phyloP scores from a whole-genome alignment of 2,888 invertebrate species.

The Hipparchia semele region DNA sequence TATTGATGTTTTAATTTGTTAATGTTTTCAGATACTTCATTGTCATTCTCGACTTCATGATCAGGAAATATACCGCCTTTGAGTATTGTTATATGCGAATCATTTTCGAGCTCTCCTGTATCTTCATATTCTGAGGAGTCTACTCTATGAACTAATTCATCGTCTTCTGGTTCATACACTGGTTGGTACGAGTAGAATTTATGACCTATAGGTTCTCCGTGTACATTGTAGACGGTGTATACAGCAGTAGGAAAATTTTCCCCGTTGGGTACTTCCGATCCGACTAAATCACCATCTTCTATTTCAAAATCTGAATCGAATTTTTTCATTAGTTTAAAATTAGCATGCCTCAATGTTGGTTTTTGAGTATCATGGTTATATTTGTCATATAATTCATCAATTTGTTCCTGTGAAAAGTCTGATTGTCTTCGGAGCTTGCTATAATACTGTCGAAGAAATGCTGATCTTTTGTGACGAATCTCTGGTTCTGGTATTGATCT shows the following conservation, averaged over 20 bases:
- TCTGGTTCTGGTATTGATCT: slow-evolving; percentile 79
- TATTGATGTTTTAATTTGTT: slow-evolving; percentile 75
- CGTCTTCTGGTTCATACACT: slow-evolving; percentile 75
- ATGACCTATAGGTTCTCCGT: slow-evolving; percentile 78
- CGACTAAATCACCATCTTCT: slow-evolving; percentile 55
- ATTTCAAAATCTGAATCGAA: slow-evolving; percentile 63
- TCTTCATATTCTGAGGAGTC: slow-evolving; percentile 65
- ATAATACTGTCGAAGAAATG: slow-evolving; percentile 73
- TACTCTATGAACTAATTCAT: slow-evolving; percentile 60
- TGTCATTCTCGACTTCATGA: slow-evolving; percentile 45
- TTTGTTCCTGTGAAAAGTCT: slow-evolving; percentile 57
- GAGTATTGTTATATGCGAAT: slow-evolving; percentile 67
- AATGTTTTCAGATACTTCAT: slow-evolving; percentile 59
- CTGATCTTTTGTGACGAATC: slow-evolving; percentile 66
- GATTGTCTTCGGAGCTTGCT: slow-evolving; percentile 60
- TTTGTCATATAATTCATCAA: slow-evolving; percentile 72
- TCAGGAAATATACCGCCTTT: slow-evolving; percentile 74
- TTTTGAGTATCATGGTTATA: slow-evolving; percentile 70
- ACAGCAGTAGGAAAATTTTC: slow-evolving; percentile 73
- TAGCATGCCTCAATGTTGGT: slow-evolving; percentile 74
- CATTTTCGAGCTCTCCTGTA: slow-evolving; percentile 56
- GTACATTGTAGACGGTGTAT: slow-evolving; percentile 74
- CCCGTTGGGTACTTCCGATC: slow-evolving; percentile 51
- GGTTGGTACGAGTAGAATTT: slow-evolving; percentile 76
- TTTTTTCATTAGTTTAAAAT: slow-evolving; percentile 76